phyloP scores from a whole-genome alignment of 1,140 invertebrate genomes.

The Danaus plexippus region DNA sequence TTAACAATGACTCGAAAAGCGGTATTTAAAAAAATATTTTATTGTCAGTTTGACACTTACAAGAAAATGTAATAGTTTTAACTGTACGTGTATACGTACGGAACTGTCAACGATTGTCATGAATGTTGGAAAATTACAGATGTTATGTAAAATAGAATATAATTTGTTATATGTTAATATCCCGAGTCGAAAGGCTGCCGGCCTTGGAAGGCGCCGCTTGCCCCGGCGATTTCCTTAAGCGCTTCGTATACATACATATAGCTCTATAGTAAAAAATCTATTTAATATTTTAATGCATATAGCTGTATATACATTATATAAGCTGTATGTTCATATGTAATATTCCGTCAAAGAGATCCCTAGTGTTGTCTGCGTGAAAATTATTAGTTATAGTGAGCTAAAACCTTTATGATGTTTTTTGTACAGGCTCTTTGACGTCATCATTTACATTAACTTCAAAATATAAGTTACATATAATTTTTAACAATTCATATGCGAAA shows the following conservation, averaged over 20 bases:
- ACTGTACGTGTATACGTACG: no score
- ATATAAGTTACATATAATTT: no score
- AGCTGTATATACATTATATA: background rate
- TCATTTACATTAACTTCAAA: no score
- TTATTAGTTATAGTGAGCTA: no score
- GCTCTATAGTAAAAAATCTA: slow-evolving; percentile 2
- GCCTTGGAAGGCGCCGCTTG: slow-evolving; percentile 46
- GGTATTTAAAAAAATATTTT: slow-evolving; percentile 7
- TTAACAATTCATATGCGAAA: no score
- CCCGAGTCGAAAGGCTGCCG: slow-evolving; percentile 47
- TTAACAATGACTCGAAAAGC: slow-evolving; percentile 3
- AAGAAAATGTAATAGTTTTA: no score
- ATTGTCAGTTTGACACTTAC: background rate
- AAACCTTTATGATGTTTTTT: no score
- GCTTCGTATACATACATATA: slow-evolving; percentile 8
- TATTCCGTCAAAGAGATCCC: no score
- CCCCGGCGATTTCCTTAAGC: slow-evolving; percentile 18
- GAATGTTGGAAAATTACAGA: no score
- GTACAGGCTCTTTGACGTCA: no score
- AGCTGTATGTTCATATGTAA: background rate
- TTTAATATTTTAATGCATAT: background rate
- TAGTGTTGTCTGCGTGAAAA: no score
- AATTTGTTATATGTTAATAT: slow-evolving; percentile 53
- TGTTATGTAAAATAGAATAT: slow-evolving; percentile 20
- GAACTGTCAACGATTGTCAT: no score